These are phyloP conservation scores for Macrosiphum euphorbiae DNA, from an alignment of 2,888 invertebrate genomes.

Conservation along the genomic window DNA sequence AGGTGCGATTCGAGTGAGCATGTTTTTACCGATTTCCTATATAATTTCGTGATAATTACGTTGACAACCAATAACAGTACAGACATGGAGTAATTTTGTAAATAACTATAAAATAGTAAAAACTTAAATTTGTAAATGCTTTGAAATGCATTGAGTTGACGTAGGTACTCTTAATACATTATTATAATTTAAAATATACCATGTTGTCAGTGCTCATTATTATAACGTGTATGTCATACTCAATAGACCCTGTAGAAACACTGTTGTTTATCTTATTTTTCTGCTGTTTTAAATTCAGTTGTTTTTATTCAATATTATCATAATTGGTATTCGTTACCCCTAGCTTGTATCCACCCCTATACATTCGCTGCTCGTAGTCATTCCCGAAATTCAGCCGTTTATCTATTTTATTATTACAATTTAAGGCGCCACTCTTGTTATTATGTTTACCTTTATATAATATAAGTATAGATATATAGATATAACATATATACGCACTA, in stretches of 20 bases:
- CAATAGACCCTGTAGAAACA: not conserved
- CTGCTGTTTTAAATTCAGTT: not conserved
- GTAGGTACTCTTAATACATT: not conserved
- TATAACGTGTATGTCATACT: not conserved
- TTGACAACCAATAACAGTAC: too few species aligned
- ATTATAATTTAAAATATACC: not conserved
- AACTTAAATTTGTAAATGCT: not conserved
- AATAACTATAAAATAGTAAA: not conserved
- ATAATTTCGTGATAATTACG: too few species aligned
- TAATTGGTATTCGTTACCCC: not conserved
- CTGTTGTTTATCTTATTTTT: not conserved
- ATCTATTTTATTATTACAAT: not conserved
- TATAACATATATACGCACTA: not conserved
- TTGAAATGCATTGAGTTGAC: not conserved
- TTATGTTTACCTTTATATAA: not conserved
- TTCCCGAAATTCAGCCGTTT: not conserved
- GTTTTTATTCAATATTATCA: not conserved
- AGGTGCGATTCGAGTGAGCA: too few species aligned
- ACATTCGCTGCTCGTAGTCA: not conserved
- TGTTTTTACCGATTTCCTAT: too few species aligned
- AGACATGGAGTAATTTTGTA: too few species aligned
- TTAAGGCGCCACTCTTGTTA: not conserved
- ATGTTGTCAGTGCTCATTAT: not conserved
- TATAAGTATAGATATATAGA: not conserved
- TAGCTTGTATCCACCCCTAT: not conserved